Base-by-base conservation (phyloP, 2,888 invertebrate species). In the Drosophila nr. perissopoda region DNA sequence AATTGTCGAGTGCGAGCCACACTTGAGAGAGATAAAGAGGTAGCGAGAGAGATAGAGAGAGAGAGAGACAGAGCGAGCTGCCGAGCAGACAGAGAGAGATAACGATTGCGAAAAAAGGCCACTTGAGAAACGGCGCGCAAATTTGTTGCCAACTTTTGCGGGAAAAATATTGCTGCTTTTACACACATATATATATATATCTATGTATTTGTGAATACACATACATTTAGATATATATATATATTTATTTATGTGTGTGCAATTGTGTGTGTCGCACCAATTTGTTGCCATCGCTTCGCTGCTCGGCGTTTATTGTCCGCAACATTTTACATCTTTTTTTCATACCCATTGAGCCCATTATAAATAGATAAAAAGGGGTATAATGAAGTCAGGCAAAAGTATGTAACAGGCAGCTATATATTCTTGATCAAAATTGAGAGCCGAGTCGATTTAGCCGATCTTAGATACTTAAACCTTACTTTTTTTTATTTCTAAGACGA, bases 121-220 rank as follows among this genome's bases (percentile, higher is more conserved):
- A 87, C 85, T 83, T 60, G 82, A 89, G 73, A 76, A 87, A 68
- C 80, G 61, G 69, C 71, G 64, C 90, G 80, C 73, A 71, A 90
- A 85, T 90, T 88, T 85, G 83, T 87, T 84, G 83, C 90, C 90
- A 84, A 85, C 90, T 90, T 84, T 90, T 85, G 82, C 57, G 73
- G 68, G 67, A 75, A 67, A 66, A 29, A 64, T 60, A 72, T 40
- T 62, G 64, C 56, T 34, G 40, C 48, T 76, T 40, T 60, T 49
- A 57, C 61, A 25, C 33, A 3, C n/a, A 27, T 13, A 25, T 31
- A 38, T 38, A 13, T 49, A 11, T 29, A 8, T 49, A 3, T 56
- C 7, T 18, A 4, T 38, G 13, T 48, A 7, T 70, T 11, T 42
- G 29, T 34, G 2, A 62, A 56, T 36, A 38, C 56, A 81, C 64